Percentiles rank a stretch among this genome's conserved stretches.
Conservation (phyloP, 2,113 vertebrate genomes). For the Ophiodon elongatus region DNA sequence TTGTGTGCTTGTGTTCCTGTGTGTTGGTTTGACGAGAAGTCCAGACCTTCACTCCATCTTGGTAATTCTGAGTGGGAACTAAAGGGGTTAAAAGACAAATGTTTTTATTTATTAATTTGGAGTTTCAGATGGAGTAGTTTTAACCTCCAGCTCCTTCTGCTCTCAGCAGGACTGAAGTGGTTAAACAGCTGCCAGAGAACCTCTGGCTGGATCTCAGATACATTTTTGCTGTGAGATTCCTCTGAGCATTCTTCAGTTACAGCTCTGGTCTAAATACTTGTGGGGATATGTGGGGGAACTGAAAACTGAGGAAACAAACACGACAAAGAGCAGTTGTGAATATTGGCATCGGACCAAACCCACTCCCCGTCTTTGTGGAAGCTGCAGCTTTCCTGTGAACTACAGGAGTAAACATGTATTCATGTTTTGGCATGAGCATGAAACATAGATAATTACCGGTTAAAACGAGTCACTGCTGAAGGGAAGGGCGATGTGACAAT, state of each 20-base stretch:
- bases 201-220: constrained; percentile 15
- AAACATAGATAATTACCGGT: not conserved
- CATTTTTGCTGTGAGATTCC: not conserved
- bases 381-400: not conserved
- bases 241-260: not conserved
- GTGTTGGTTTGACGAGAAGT: not conserved
- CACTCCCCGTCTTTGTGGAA: not conserved
- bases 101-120: not conserved
- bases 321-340: not conserved
- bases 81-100: not conserved
- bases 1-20: not conserved
- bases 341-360: constrained; percentile 1
- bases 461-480: not conserved
- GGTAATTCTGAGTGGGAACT: not conserved
- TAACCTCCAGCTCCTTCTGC: too few species aligned
- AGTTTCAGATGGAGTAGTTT: not conserved
- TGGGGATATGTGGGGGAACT: not conserved
- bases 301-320: constrained; percentile 20
- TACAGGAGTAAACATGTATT: constrained; percentile 26
- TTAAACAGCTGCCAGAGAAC: constrained; percentile 37
- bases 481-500: not conserved
- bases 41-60: not conserved
- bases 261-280: constrained; percentile 21
- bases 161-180: constrained; percentile 33
- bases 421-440: not conserved